Conservation (phyloP, 2,888 invertebrate species). For the Drosophila gaucha region DNA sequence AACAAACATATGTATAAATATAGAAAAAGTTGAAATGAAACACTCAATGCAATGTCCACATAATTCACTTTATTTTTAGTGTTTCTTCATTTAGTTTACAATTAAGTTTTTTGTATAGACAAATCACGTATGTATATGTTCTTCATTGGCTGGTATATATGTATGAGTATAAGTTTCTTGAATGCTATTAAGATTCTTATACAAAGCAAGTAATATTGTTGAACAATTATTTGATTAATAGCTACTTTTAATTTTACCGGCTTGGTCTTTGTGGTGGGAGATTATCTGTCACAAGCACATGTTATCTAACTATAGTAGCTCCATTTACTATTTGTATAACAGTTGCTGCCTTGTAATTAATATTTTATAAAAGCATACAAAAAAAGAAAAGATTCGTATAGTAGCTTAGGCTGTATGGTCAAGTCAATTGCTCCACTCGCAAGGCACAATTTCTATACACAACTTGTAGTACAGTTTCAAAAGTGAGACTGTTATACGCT, state of each 20-base stretch:
- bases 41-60: neutral
- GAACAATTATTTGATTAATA: constrained; percentile 20
- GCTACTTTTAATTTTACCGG: neutral
- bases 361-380: constrained; percentile 9
- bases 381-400: constrained; percentile 7
- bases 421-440: constrained; percentile 15
- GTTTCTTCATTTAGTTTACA: constrained; percentile 16
- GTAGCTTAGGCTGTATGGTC: constrained; percentile 17
- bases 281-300: constrained; percentile 8
- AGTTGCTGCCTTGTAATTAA: neutral
- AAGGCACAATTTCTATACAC: constrained; percentile 45
- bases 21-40: constrained; percentile 24
- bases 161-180: constrained; percentile 3
- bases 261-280: neutral
- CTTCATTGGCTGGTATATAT: constrained; percentile 7
- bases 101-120: constrained; percentile 3
- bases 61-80: constrained; percentile 36
- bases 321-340: constrained; percentile 5
- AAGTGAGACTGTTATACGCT: neutral
- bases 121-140: constrained; percentile 11
- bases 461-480: neutral
- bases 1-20: constrained; percentile 11
- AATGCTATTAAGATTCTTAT: constrained; percentile 2
- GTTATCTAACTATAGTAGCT: neutral
- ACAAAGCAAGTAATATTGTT: constrained; percentile 19